These are phyloP conservation scores for Cettia cetti DNA, from an alignment of 2,113 vertebrate genomes.

Conservation along the genomic window DNA sequence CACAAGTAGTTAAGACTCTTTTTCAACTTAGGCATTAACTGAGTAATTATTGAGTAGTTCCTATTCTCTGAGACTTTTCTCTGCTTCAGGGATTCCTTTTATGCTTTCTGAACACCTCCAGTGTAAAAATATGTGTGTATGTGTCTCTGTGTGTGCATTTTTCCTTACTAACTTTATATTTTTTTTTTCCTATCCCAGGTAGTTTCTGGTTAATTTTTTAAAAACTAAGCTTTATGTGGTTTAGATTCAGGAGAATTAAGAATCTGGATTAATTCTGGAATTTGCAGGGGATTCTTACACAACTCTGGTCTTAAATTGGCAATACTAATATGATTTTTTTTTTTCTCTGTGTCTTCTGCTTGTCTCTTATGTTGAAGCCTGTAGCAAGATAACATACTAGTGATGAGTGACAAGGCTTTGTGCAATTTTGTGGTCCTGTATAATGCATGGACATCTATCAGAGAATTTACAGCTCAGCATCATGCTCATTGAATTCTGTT, in stretches of 20 bases:
- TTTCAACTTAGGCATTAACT: neutral
- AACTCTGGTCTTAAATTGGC: neutral
- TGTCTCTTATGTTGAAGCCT: constrained; percentile 8
- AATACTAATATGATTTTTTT: neutral
- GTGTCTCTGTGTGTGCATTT: neutral
- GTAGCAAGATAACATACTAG: neutral
- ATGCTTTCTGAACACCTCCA: neutral
- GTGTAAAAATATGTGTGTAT: neutral
- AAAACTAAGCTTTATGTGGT: neutral
- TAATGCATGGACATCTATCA: neutral
- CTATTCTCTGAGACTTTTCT: neutral
- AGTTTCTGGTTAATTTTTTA: neutral
- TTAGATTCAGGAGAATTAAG: neutral
- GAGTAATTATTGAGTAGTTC: neutral
- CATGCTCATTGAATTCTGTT: neutral
- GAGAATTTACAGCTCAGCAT: neutral
- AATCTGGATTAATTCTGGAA: neutral
- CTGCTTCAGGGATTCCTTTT: neutral
- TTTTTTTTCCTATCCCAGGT: neutral
- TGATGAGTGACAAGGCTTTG: neutral
- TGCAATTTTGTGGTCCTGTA: neutral
- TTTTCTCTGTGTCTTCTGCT: neutral
- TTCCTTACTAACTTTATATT: neutral
- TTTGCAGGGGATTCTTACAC: neutral
- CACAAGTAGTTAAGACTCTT: constrained; percentile 6